Evolutionary conservation across 1,140 invertebrate species (phyloP), one percentile per base, ranked within the genome.

Genomic region (Drosophila funebris): DNA sequence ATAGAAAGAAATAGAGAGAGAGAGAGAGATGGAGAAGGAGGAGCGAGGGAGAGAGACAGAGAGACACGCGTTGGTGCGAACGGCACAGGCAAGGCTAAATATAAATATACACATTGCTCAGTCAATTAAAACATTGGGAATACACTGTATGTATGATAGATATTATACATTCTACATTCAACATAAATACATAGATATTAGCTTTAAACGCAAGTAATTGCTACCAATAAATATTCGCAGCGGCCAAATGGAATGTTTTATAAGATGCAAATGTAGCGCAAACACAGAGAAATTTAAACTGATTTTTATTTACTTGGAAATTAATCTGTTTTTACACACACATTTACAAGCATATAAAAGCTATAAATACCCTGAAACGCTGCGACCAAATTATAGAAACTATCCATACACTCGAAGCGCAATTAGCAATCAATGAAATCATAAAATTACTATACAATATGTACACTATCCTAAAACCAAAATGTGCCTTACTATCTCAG

Each of bases 401-500:
- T 56, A 44, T 46, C n/a, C 16, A 83, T 66, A 62, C 44, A 67
- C 44, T 60, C 70, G 20, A 69, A 73, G 81, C 76, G 81, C 81
- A 84, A 74, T 84, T 77, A 77, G 77, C 76, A 85, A 85, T 77
- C 77, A 76, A 48, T 48, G 44, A 13, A 27, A 68, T 71, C 73
- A 67, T 53, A 20, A 54, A 63, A 53, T 46, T 62, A 61, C 37
- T 39, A 46, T 56, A 71, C 43, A 18, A 22, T 22, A 22, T 22
- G 4, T 57, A 57, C 20, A 54, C 48, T 37, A 48, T 46, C 27
- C 24, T 60, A 60, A 50, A 7, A 72, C 80, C 77, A 79, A 63
- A 81, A 80, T 64, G 81, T 85, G 81, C 81, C 81, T 85, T 85
- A 84, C 50, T 56, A 77, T 69, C 31, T 31, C 81, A 76, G 71